A percentile compares a stretch with the other conserved stretches of the same genome.
These are phyloP conservation scores for Rhagophthalmus giganteus DNA, from an alignment of 2,888 invertebrate genomes.

Conservation along the genomic window DNA sequence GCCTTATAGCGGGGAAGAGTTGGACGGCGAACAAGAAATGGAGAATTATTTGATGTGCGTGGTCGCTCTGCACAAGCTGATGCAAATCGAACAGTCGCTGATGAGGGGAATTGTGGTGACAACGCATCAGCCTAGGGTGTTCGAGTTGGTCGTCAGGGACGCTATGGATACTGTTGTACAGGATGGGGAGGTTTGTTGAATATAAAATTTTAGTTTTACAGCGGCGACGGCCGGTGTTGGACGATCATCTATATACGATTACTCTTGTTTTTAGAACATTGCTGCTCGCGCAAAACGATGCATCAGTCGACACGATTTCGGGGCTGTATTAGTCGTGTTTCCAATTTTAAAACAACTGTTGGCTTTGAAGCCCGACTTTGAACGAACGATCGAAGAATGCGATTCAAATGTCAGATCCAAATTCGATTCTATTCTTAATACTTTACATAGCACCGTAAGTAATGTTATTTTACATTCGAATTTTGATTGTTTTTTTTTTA, in stretches of 20 bases:
- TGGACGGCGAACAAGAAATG: conserved; percentile 77
- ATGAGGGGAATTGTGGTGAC: conserved; percentile 84
- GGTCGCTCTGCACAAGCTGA: conserved; percentile 79
- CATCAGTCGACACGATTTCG: conserved; percentile 76
- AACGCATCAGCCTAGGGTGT: conserved; percentile 79
- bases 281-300: conserved; percentile 75
- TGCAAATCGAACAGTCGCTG: conserved; percentile 83
- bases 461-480: too few relatives aligned
- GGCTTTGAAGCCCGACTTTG: conserved; percentile 77
- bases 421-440: conserved; percentile 72
- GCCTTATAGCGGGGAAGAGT: conserved; percentile 59
- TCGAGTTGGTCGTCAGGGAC: conserved; percentile 80
- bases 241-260: too few relatives aligned
- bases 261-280: conserved; percentile 62
- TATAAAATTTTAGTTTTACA: neutral
- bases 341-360: conserved; percentile 80
- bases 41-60: conserved; percentile 82
- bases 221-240: too few relatives aligned
- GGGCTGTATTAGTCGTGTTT: conserved; percentile 77
- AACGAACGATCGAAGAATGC: conserved; percentile 74
- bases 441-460: conserved; percentile 71
- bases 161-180: conserved; percentile 82
- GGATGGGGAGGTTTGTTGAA: conserved; percentile 73
- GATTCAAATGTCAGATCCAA: conserved; percentile 70
- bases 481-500: too few relatives aligned